Base-by-base conservation (phyloP, 2,797 vertebrate genomes). In the Lithobates sylvaticus region DNA sequence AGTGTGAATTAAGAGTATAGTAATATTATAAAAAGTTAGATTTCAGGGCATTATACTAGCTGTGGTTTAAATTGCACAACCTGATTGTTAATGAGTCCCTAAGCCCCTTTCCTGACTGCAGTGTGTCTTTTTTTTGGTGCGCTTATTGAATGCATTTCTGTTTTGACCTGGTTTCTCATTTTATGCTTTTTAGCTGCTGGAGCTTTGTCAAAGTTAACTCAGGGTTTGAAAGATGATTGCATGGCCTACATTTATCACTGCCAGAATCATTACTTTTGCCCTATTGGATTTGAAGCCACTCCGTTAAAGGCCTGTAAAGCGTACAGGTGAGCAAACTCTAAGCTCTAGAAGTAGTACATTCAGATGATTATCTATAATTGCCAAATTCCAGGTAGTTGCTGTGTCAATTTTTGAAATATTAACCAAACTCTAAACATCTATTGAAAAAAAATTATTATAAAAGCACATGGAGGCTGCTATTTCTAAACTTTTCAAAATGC, bases 211-310 rank as follows among this genome's bases (percentile, higher is more conserved):
- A 99, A 99, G 88, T 93, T 99, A 89, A 98, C 97, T 0, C 95
- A 96, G 81, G 98, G 98, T 47, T 89, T 99, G 90, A 97, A 94
- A 91, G 98, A 99, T 0, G 97, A 99, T 84, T 96, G 97, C 0
- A 96, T 98, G 96, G 97, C 98, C 87, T 99, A 97, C 88, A 98
- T 99, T 89, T 99, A 99, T 91, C 98, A 99, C 94, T 99, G 98
- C 92, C 98, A 99, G 94, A 99, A 99, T 93, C 98, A 99, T 93
- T 99, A 99, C 92, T 99, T 98, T 93, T 99, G 98, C 89, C 98
- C 98, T 21, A 96, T 99, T 92, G 98, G 98, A 88, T 99, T 97
- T 86, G 98, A 99, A 91, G 98, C 97, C 34, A 99, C 98, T 0
- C 98, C 98, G 18, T 91, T 98, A 80, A 99, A 97, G 94, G 96